These are phyloP conservation scores for Rhagium mordax DNA, from an alignment of 2,888 invertebrate species.

Conservation along the genomic window DNA sequence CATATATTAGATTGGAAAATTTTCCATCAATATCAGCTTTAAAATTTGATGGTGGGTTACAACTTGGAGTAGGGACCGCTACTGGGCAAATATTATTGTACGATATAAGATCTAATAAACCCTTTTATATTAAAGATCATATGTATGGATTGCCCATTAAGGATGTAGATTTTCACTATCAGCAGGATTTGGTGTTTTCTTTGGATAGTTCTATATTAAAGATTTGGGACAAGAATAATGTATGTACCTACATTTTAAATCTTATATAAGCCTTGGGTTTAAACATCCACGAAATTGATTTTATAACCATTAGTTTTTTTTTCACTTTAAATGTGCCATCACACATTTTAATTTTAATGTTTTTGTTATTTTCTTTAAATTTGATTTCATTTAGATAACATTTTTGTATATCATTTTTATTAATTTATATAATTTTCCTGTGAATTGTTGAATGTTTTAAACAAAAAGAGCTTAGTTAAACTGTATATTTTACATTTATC, in stretches of 20 bases:
- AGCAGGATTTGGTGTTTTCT: constrained; percentile 87
- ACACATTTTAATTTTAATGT: no score
- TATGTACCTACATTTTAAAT: constrained; percentile 68
- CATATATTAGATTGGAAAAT: constrained; percentile 73
- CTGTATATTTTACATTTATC: no score
- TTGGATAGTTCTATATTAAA: constrained; percentile 92
- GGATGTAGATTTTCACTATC: constrained; percentile 87
- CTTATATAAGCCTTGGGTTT: neutral
- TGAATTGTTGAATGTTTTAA: no score
- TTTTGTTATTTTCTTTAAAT: no score
- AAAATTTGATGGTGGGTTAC: constrained; percentile 82
- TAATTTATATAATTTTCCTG: no score
- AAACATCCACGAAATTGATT: neutral
- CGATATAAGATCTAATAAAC: constrained; percentile 93
- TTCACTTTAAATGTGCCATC: no score
- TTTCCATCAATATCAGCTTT: constrained; percentile 86
- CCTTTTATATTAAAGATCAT: constrained; percentile 93
- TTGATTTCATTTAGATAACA: no score
- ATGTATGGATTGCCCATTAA: constrained; percentile 94
- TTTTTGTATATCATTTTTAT: no score
- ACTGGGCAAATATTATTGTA: constrained; percentile 96
- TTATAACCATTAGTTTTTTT: neutral
- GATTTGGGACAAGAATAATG: constrained; percentile 91
- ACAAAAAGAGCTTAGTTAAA: no score
- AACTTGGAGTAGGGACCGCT: constrained; percentile 92